Evolutionary conservation across 2,113 vertebrate species (phyloP), one percentile per base, ranked within the genome.

Genomic region (Jaculus jaculus): DNA sequence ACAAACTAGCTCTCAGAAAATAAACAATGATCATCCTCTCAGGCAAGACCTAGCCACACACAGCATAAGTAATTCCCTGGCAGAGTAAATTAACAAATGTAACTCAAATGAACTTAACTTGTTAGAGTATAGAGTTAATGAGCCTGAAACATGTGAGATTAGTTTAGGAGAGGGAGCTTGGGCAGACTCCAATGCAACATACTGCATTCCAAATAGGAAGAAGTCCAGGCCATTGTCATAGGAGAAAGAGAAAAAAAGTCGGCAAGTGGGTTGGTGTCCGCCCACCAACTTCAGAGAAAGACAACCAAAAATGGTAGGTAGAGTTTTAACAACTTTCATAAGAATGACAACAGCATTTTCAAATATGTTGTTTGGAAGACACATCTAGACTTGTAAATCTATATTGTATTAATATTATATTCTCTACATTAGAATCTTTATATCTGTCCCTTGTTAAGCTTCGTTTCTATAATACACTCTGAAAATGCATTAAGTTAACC

Each of bases 61-160:
- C 47, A 23, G 32, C 47, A 9, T 47, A 69, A 96, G 83, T 34
- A 74, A 91, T 87, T 91, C 47, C 68, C 32, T 84, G 7, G 63
- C 89, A 89, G 63, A 92, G 84, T 77, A 95, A 95, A 96, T 95
- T 92, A 96, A 95, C 94, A 95, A 85, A 95, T 95, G 94, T 84
- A 96, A 91, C 81, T 66, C 96, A 91, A 95, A 96, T 96, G 89
- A 97, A 96, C 95, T 91, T 87, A 84, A 95, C 89, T 96, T 95
- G 94, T 96, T 91, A 91, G 93, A 87, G 68, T 94, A 81, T 73
- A 89, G 89, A 96, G 72, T 94, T 97, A 96, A 97, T 96, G 96
- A 97, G 87, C 75, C 96, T 96, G 94, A 97, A 95, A 95, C 68
- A 34, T 78, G n/a, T 69, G 47, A 95, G 77, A 94, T 95, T 95